These are phyloP conservation scores for Diadegma fenestrale DNA, from an alignment of 2,888 invertebrate species.

Conservation along the genomic window DNA sequence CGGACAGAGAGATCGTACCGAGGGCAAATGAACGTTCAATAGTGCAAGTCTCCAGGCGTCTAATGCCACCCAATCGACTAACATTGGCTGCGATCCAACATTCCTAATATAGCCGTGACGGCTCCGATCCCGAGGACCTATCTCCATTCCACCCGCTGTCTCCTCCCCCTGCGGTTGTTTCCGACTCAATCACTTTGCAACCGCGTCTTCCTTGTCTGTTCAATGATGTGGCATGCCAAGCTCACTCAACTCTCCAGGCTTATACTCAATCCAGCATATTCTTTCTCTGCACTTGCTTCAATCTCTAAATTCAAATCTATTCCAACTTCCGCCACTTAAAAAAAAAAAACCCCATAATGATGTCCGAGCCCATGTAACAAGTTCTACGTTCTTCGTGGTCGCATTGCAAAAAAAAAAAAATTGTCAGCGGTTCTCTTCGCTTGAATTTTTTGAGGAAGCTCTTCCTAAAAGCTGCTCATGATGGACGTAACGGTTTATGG, in stretches of 20 bases:
- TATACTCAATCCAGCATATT: conserved; percentile 11
- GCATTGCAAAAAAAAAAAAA: conserved; percentile 2
- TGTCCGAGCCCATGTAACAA: neutral
- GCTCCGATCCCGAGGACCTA: conserved; percentile 23
- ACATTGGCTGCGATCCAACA: conserved; percentile 46
- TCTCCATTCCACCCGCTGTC: neutral
- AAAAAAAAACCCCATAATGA: neutral
- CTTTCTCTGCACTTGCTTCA: conserved; percentile 19
- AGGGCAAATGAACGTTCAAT: conserved; percentile 26
- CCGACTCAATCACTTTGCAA: conserved; percentile 36
- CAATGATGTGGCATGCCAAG: conserved; percentile 11
- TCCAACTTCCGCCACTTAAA: neutral
- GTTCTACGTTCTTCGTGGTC: neutral
- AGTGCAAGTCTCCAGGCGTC: conserved; percentile 21
- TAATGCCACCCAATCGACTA: conserved; percentile 37
- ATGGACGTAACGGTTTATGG: conserved; percentile 18
- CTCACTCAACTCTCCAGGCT: conserved; percentile 22
- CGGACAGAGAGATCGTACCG: conserved; percentile 27
- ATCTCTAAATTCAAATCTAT: neutral
- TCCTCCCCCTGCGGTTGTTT: neutral
- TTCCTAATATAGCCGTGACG: conserved; percentile 43
- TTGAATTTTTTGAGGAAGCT: neutral
- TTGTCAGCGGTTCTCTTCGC: neutral
- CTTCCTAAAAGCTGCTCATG: neutral
- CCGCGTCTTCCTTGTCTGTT: conserved; percentile 14